A percentile compares a stretch with the other conserved stretches of the same genome.
Evolutionary conservation across 2,888 invertebrate genomes (phyloP).

Genomic region (Agrotis ipsilon): DNA sequence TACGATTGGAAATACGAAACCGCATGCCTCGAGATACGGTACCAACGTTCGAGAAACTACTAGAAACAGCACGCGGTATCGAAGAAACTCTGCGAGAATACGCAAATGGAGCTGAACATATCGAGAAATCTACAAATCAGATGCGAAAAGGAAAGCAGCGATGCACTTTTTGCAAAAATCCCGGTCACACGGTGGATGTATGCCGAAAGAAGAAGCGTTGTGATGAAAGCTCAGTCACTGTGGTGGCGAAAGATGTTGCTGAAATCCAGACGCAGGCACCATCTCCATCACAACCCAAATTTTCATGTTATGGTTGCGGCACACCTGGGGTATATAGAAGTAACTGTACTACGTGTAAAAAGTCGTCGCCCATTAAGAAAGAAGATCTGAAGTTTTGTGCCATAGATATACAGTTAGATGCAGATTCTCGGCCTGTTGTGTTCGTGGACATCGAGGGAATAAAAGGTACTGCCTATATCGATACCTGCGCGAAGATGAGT

Average conservation of each 20-base stretch:
- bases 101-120: no score
- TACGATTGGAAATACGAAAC: no score
- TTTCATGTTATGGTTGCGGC: slow-evolving; percentile 52
- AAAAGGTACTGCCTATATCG: neutral
- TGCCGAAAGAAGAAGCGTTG: slow-evolving; percentile 10
- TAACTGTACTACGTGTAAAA: no score
- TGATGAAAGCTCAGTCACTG: neutral
- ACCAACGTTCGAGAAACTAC: no score
- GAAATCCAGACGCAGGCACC: slow-evolving; percentile 40
- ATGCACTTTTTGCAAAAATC: slow-evolving; percentile 13
- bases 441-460: neutral
- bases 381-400: slow-evolving; percentile 3
- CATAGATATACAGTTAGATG: neutral
- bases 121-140: no score
- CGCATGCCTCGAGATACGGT: no score
- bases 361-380: slow-evolving; percentile 4
- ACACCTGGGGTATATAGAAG: neutral
- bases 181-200: slow-evolving; percentile 7
- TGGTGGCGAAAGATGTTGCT: neutral
- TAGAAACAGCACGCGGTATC: no score
- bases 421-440: neutral
- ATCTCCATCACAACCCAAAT: slow-evolving; percentile 47
- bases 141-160: neutral
- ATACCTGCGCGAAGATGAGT: slow-evolving; percentile 1
- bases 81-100: no score